Conservation (phyloP, 2,113 vertebrate species). For the Dinomys branickii region DNA sequence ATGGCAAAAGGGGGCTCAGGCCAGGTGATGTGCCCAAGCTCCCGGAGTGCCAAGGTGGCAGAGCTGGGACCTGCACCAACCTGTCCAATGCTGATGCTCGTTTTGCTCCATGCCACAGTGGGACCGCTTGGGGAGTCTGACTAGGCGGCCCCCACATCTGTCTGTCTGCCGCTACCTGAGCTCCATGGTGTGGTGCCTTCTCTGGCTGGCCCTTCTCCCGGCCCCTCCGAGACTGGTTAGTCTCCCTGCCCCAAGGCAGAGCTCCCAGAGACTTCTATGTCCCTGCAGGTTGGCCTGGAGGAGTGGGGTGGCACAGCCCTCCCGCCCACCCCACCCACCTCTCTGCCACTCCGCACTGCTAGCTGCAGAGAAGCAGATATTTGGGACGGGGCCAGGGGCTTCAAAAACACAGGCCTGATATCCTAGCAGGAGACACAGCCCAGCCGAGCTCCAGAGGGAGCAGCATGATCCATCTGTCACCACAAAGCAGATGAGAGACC, state of each 20-base stretch:
- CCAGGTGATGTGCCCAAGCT: not conserved
- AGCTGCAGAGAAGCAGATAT: not conserved
- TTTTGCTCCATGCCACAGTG: not conserved
- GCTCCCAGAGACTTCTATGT: not conserved
- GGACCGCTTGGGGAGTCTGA: not conserved
- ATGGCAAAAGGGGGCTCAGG: not conserved
- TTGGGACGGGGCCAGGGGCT: not conserved
- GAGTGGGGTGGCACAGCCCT: not conserved
- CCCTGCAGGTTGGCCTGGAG: not conserved
- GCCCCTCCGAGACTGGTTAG: not conserved
- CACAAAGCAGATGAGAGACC: conserved; percentile 84
- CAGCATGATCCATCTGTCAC: conserved; percentile 95
- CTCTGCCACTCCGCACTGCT: not conserved
- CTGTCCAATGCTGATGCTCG: not conserved
- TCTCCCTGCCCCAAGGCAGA: not conserved
- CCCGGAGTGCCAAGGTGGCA: not conserved
- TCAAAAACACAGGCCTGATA: not conserved
- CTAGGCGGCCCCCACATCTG: fast-evolving
- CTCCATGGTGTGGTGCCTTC: fast-evolving
- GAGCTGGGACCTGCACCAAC: not conserved
- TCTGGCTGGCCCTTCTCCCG: not conserved
- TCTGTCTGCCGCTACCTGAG: not conserved
- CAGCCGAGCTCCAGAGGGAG: conserved; percentile 87
- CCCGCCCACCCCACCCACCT: not conserved
- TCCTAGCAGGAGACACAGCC: not conserved